phyloP scores from a whole-genome alignment of 2,113 vertebrate species.

The Coryphaenoides rupestris region DNA sequence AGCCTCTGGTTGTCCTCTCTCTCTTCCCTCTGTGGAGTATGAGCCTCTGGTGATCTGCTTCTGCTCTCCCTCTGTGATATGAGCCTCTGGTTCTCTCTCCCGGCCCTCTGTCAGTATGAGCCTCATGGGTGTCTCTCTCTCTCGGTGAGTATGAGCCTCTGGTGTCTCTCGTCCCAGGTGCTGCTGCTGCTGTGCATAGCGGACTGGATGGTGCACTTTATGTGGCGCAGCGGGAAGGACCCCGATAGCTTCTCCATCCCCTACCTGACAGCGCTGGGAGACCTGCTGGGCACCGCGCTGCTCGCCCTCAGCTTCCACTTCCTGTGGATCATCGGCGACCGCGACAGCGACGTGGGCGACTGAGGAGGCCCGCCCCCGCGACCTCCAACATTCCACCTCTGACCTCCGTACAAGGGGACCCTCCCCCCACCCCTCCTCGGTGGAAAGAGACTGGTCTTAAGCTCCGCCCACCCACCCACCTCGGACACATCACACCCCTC shows the following conservation, averaged over 20 bases:
- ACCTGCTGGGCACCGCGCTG: slow-evolving; percentile 91
- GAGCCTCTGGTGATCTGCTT: no score
- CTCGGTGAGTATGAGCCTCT: background rate
- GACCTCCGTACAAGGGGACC: no score
- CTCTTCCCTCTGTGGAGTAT: background rate
- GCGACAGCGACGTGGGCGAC: slow-evolving; percentile 93
- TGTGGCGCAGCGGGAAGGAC: slow-evolving; percentile 95
- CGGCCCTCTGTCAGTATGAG: background rate
- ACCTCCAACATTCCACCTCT: background rate
- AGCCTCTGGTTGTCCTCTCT: background rate
- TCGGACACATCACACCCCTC: background rate
- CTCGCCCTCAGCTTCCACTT: slow-evolving; percentile 92
- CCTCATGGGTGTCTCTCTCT: slow-evolving; percentile 7
- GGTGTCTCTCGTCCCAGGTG: slow-evolving; percentile 70
- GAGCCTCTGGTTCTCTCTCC: no score
- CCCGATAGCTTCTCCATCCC: slow-evolving; percentile 97
- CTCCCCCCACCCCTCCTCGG: no score
- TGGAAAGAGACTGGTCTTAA: no score
- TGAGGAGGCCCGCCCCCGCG: slow-evolving; percentile 42
- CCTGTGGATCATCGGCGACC: slow-evolving; percentile 93
- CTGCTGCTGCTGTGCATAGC: slow-evolving; percentile 86
- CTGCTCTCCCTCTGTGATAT: background rate
- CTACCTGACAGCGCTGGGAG: slow-evolving; percentile 91
- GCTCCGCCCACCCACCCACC: background rate
- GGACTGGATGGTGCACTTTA: slow-evolving; percentile 96